These are phyloP conservation scores for Crypturellus tataupa DNA, from an alignment of 2,797 vertebrate species.

Conservation along the genomic window DNA sequence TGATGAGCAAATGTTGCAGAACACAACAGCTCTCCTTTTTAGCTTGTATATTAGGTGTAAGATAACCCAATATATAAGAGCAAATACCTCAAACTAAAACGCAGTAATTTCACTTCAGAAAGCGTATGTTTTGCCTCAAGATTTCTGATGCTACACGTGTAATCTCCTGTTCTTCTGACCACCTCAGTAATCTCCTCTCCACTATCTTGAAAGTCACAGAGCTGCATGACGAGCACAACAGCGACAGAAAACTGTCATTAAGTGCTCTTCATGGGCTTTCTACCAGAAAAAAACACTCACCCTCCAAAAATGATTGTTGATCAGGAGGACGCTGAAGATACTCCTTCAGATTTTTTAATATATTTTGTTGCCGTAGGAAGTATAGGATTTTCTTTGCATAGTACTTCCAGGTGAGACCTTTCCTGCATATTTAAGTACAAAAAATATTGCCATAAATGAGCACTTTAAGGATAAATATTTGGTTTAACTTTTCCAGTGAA, in stretches of 20 bases:
- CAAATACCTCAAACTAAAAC: not conserved
- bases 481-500: not conserved
- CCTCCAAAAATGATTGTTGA: slow-evolving; percentile 90
- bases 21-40: not conserved
- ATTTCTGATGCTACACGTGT: not conserved
- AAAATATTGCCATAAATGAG: not conserved
- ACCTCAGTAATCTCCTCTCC: not conserved
- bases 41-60: not conserved
- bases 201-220: not conserved
- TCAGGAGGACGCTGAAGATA: slow-evolving; percentile 90
- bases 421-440: slow-evolving; percentile 82
- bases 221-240: not conserved
- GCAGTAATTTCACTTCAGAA: not conserved
- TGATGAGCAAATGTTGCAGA: not conserved
- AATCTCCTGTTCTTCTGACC: not conserved
- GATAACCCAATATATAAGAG: not conserved
- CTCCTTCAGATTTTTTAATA: slow-evolving; percentile 90
- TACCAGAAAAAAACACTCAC: slow-evolving; percentile 72
- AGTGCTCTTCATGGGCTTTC: accelerated
- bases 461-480: not conserved
- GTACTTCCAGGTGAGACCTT: slow-evolving; percentile 95
- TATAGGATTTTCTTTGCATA: slow-evolving; percentile 99
- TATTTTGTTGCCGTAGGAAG: slow-evolving; percentile 95
- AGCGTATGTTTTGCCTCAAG: not conserved
- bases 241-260: not conserved